Conservation (phyloP, 1,140 invertebrate genomes). For the Zaprionus lachaisei region DNA sequence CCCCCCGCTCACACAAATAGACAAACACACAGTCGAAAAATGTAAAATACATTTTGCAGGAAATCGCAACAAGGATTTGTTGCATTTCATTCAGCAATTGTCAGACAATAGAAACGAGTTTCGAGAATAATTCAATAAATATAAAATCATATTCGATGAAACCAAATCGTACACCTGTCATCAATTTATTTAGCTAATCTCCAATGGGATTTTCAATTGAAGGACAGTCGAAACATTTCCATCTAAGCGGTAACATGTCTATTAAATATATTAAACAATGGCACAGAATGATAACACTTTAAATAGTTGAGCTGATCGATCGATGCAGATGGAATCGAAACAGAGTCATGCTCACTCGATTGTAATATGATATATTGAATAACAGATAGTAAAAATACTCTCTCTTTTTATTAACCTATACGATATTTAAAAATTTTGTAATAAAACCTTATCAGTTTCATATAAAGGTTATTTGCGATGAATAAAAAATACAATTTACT, state of each 20-base stretch:
- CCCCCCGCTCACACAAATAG: not conserved
- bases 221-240: not conserved
- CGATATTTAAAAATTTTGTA: too few relatives aligned
- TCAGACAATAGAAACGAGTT: not conserved
- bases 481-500: too few relatives aligned
- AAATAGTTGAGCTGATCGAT: not conserved
- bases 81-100: constrained; percentile 13
- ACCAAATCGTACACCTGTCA: constrained; percentile 10
- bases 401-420: too few relatives aligned
- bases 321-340: not conserved
- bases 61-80: constrained; percentile 18
- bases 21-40: not conserved
- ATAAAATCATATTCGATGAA: constrained; percentile 1
- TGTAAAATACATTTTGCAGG: constrained; percentile 22
- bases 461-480: too few relatives aligned
- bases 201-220: not conserved
- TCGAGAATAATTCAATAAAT: constrained; percentile 11
- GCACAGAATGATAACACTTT: too few relatives aligned
- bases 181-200: constrained; percentile 6
- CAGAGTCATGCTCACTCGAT: not conserved
- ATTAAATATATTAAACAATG: constrained; percentile 26
- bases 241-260: not conserved
- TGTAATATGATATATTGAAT: not conserved
- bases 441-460: too few relatives aligned
- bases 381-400: too few relatives aligned